Evolutionary conservation across 2,888 invertebrate species (phyloP), one percentile per base, ranked within the genome.

Genomic region (Elmis aenea): DNA sequence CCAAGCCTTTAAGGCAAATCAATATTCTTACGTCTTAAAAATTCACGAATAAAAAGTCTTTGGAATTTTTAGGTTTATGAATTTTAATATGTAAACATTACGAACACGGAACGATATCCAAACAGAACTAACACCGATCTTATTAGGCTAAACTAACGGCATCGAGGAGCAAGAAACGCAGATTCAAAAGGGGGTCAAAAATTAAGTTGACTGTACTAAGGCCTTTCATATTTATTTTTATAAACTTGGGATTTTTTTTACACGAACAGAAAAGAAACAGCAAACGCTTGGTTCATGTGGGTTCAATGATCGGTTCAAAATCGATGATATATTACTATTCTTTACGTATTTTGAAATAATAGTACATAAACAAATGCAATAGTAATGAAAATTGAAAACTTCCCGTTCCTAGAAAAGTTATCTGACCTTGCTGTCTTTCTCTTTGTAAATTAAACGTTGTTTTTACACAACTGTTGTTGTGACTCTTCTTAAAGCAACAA

Each of bases 1-100:
- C 67, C 67, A 64, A 66, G 67, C 67, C 68, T 68, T 64, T 64
- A 59, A 66, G 66, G 61, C 66, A 61, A 68, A 69, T 69, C 69
- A 65, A 69, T 69, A 69, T 61, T 61, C 51, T 54, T 57, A 62
- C 65, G 63, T 66, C 66, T 67, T 65, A 64, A 67, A 67, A 66
- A 60, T 62, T 61, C 57, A 44, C 58, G 58, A 54, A 55, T 46
- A 56, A 54, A 54, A 60, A 62, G 59, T 51, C 51, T 52, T 53
- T 41, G 38, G 50, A 41, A 43, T 51, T 46, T 50, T 43, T 46
- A 38, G 46, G 44, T 46, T 55, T 46, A 39, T 35, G 45, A 54
- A 42, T 47, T 46, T 46, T 36, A 26, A 29, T 34, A 39, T 41
- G 34, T 46, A 42, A 39, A 51, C 44, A 33, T 27, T 31, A 34